Evolutionary conservation across 1,140 invertebrate genomes (phyloP).

Genomic region (Elysia chlorotica): DNA sequence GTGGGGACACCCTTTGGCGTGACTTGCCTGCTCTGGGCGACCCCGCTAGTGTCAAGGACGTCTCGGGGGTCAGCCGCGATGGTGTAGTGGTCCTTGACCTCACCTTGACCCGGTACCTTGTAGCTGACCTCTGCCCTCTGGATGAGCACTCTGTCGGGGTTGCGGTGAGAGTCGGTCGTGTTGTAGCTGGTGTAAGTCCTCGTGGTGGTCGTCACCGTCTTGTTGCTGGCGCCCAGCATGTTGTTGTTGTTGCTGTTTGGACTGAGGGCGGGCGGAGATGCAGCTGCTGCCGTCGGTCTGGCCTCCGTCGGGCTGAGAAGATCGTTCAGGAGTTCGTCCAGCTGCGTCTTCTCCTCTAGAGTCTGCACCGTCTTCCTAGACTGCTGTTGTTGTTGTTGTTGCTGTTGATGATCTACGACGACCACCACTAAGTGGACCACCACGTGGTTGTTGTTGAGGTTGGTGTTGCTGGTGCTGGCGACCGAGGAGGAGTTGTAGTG

Average conservation of each 20-base stretch:
- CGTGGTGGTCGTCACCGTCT: slow-evolving; percentile 40
- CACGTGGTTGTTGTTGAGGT: slow-evolving; percentile 32
- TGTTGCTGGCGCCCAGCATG: slow-evolving; percentile 25
- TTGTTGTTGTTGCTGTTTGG: slow-evolving; percentile 1
- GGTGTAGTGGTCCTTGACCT: slow-evolving; percentile 45
- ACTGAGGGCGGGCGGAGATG: slow-evolving; percentile 20
- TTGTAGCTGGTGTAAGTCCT: slow-evolving; percentile 44
- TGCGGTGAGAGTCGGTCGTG: slow-evolving; percentile 24
- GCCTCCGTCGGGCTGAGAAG: slow-evolving; percentile 56
- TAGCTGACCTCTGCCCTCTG: slow-evolving; percentile 50
- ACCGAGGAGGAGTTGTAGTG: slow-evolving; percentile 20
- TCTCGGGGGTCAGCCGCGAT: slow-evolving; percentile 36
- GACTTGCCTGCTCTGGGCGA: slow-evolving; percentile 33
- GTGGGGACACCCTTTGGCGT: slow-evolving; percentile 35
- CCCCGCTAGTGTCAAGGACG: slow-evolving; percentile 21
- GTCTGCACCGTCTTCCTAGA: slow-evolving; percentile 33
- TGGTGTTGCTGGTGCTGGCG: slow-evolving; percentile 16
- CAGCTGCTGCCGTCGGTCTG: no score
- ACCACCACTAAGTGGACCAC: no score
- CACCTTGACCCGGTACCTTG: slow-evolving; percentile 42
- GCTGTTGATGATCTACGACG: slow-evolving; percentile 27
- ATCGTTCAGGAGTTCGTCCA: slow-evolving; percentile 59
- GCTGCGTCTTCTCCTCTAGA: slow-evolving; percentile 54
- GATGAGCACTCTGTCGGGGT: slow-evolving; percentile 41
- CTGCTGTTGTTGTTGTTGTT: slow-evolving; percentile 18